These are phyloP conservation scores for Acanthosepion pharaonis DNA, from an alignment of 2,888 invertebrate genomes.

Conservation along the genomic window DNA sequence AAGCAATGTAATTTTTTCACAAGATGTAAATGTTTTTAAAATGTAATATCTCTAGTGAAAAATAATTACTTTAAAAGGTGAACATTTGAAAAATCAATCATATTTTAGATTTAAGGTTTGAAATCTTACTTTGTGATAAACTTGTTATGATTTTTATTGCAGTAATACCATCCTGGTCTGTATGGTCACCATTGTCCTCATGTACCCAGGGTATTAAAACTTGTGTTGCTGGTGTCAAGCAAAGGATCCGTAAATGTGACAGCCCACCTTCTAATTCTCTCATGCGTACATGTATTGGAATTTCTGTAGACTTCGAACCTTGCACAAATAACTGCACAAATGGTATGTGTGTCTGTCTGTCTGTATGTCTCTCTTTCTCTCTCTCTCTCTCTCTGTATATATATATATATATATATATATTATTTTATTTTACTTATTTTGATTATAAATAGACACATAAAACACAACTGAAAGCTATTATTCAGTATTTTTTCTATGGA, in stretches of 20 bases:
- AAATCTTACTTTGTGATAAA: neutral
- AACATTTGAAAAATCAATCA: neutral
- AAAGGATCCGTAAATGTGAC: conserved; percentile 8
- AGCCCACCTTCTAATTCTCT: neutral
- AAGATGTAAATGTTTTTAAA: neutral
- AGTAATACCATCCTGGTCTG: neutral
- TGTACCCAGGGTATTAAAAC: neutral
- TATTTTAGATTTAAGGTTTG: too few relatives aligned
- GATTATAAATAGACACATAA: too few relatives aligned
- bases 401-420: too few relatives aligned
- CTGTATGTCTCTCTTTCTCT: too few relatives aligned
- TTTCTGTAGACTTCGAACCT: neutral
- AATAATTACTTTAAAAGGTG: neutral
- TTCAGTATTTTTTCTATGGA: too few relatives aligned
- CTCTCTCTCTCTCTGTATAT: neutral
- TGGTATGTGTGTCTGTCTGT: neutral
- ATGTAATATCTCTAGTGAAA: neutral
- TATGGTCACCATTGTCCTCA: neutral
- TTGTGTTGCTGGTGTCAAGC: neutral
- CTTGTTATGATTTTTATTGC: neutral
- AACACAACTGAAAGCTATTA: too few relatives aligned
- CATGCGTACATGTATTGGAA: neutral
- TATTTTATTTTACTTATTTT: too few relatives aligned
- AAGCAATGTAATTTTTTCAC: neutral
- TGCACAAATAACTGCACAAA: neutral